These are phyloP conservation scores for Troides aeacus DNA, from an alignment of 2,888 invertebrate species.

Conservation along the genomic window DNA sequence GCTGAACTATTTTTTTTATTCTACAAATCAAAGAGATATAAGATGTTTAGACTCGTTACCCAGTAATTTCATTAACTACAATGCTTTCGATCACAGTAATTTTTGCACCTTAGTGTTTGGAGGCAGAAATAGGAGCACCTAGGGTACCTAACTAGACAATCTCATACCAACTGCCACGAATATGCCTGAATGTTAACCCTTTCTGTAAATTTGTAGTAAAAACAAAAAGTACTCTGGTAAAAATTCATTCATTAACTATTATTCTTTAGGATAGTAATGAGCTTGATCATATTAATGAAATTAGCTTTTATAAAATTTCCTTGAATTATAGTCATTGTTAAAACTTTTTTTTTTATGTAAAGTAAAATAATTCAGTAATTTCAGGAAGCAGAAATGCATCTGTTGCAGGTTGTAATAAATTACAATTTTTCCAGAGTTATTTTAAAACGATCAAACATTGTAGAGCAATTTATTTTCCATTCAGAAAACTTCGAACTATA, in stretches of 20 bases:
- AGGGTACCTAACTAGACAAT: no score
- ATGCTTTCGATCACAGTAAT: no score
- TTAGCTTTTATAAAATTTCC: not conserved
- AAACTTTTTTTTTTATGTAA: not conserved
- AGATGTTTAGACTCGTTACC: no score
- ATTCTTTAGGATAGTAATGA: not conserved
- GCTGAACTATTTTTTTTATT: no score
- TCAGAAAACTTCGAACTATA: slow-evolving; percentile 13
- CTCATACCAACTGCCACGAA: no score
- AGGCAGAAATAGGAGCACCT: no score
- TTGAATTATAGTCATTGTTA: not conserved
- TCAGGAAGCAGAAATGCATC: not conserved
- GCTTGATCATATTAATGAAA: not conserved
- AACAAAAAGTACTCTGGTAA: not conserved
- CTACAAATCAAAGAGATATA: no score
- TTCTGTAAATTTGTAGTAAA: no score
- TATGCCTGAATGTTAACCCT: no score
- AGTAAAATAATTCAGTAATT: not conserved
- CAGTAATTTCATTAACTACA: no score
- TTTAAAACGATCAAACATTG: slow-evolving; percentile 24
- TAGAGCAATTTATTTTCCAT: slow-evolving; percentile 17
- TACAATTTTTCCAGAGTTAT: slow-evolving; percentile 10
- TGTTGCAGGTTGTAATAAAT: slow-evolving; percentile 15
- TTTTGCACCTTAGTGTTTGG: no score
- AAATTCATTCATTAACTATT: not conserved